phyloP scores from a whole-genome alignment of 1,140 invertebrate genomes.

The Apocrypta bakeri region DNA sequence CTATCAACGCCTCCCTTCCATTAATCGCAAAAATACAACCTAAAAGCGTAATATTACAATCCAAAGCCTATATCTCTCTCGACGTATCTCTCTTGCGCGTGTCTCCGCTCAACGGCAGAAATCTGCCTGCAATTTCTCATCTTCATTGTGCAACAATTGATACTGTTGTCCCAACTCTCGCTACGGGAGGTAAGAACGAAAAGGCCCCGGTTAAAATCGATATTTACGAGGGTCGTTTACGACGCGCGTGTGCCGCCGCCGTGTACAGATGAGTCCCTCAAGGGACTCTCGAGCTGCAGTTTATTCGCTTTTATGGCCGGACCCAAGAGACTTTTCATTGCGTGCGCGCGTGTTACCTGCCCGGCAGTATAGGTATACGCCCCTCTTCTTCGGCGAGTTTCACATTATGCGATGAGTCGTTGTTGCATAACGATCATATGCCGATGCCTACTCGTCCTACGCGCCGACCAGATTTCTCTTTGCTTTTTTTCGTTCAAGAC shows the following conservation, averaged over 20 bases:
- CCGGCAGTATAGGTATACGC: background rate
- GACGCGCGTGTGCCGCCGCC: conserved; percentile 10
- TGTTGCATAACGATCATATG: conserved; percentile 18
- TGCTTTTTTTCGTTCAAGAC: background rate
- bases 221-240: conserved; percentile 52
- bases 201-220: conserved; percentile 37
- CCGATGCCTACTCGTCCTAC: background rate
- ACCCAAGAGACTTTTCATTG: background rate
- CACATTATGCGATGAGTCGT: conserved; percentile 17
- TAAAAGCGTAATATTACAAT: background rate
- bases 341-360: background rate
- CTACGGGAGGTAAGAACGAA: background rate
- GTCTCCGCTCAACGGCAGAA: background rate
- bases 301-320: conserved; percentile 16
- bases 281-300: background rate
- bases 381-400: background rate
- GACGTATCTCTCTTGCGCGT: background rate
- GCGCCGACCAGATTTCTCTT: background rate
- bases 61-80: background rate
- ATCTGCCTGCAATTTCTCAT: conserved; percentile 27
- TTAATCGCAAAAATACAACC: background rate
- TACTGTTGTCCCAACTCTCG: conserved; percentile 47
- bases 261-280: background rate
- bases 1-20: too few relatives aligned
- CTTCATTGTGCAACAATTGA: conserved; percentile 47